phyloP scores from a whole-genome alignment of 2,888 invertebrate genomes.

The Busseola fusca region DNA sequence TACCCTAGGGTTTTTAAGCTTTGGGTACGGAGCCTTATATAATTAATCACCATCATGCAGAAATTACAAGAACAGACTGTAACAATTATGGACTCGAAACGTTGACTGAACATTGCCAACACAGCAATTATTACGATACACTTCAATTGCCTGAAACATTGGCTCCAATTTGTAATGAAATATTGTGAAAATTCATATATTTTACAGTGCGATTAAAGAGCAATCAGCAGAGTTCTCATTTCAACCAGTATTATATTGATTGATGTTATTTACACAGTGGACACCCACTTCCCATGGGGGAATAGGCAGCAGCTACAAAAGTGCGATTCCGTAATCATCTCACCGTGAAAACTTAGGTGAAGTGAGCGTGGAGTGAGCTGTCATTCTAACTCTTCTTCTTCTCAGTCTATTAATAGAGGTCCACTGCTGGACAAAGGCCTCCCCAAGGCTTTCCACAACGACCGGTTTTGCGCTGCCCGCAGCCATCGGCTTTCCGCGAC shows the following conservation, averaged over 20 bases:
- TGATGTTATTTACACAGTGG: slow-evolving; percentile 7
- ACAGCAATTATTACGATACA: slow-evolving; percentile 24
- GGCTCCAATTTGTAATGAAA: slow-evolving; percentile 24
- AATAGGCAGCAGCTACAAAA: not conserved
- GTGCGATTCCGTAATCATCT: no score
- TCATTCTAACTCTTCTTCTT: no score
- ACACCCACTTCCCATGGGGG: no score
- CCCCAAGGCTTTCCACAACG: no score
- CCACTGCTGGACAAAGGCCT: no score
- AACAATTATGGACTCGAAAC: slow-evolving; percentile 24
- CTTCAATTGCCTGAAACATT: slow-evolving; percentile 29
- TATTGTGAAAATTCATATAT: slow-evolving; percentile 31
- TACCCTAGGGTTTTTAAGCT: no score
- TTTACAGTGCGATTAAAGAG: slow-evolving; percentile 15
- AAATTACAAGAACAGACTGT: slow-evolving; percentile 8
- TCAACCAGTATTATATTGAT: slow-evolving; percentile 18
- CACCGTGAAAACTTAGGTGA: no score
- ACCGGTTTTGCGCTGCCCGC: no score
- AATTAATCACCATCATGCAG: not conserved
- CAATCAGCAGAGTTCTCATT: not conserved
- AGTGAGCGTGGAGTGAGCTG: no score
- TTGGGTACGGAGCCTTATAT: no score
- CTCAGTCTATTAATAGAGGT: no score
- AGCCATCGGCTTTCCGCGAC: no score
- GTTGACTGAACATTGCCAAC: slow-evolving; percentile 3